Percentiles rank a stretch among this genome's conserved stretches.
Evolutionary conservation across 2,888 invertebrate species (phyloP).

Genomic region (Cremastobaeus sp.): DNA sequence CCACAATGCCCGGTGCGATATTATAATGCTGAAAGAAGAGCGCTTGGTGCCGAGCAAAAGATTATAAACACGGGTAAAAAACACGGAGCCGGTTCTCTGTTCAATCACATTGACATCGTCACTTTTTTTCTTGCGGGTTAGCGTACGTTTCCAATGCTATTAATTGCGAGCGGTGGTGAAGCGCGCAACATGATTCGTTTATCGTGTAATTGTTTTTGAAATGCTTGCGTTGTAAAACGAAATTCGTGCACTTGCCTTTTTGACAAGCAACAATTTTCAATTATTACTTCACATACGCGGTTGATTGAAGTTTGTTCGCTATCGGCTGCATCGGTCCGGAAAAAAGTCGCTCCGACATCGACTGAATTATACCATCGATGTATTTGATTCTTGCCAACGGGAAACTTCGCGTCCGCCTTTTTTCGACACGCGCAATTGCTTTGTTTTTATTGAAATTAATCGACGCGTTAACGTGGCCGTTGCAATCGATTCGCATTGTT

Average conservation of each 20-base stretch:
- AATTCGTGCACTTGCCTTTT: constrained; percentile 27
- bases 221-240: constrained; percentile 52
- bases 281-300: constrained; percentile 43
- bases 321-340: constrained; percentile 16
- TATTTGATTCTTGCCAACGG: constrained; percentile 11
- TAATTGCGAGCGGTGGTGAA: constrained; percentile 40
- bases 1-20: too few relatives aligned
- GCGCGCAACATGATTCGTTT: constrained; percentile 50
- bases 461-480: constrained; percentile 7
- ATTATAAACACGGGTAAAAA: too few relatives aligned
- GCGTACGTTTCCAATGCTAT: constrained; percentile 44
- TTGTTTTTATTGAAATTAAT: constrained; percentile 27
- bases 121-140: constrained; percentile 2
- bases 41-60: too few relatives aligned
- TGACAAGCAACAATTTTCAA: constrained; percentile 42
- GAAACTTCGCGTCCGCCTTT: constrained; percentile 12
- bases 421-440: constrained; percentile 2
- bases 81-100: too few relatives aligned
- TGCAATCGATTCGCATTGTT: neutral
- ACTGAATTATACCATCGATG: constrained; percentile 31
- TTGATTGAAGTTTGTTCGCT: constrained; percentile 46
- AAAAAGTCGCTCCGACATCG: constrained; percentile 24
- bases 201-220: constrained; percentile 51
- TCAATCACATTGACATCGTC: too few relatives aligned
- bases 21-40: too few relatives aligned